Conservation (phyloP, 2,113 vertebrate genomes). For the Sinocyclocheilus grahami region DNA sequence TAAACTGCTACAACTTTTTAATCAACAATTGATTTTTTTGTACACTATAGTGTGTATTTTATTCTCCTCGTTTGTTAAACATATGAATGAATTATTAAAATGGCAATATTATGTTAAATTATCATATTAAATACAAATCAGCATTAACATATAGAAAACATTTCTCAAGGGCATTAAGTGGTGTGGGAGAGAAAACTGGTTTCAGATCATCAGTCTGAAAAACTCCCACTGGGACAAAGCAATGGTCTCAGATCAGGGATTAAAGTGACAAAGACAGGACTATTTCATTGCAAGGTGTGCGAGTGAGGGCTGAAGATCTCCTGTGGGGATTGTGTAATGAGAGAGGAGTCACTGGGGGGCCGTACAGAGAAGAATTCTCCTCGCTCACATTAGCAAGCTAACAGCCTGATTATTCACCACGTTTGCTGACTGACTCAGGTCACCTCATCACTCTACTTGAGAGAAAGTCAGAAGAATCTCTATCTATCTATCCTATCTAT, state of each 20-base stretch:
- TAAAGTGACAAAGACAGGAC: not conserved
- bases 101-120: not conserved
- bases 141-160: not conserved
- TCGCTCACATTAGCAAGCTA: slow-evolving; percentile 39
- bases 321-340: slow-evolving; percentile 44
- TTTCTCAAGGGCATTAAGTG: slow-evolving; percentile 16
- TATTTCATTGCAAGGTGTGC: slow-evolving; percentile 20
- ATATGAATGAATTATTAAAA: not conserved
- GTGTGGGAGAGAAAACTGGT: not conserved
- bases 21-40: not conserved
- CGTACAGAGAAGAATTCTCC: slow-evolving; percentile 18
- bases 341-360: slow-evolving; percentile 20
- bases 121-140: not conserved
- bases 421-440: not conserved
- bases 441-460: slow-evolving; percentile 11
- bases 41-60: not conserved
- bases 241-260: slow-evolving; percentile 41
- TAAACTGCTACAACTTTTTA: not conserved
- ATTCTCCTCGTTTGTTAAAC: not conserved
- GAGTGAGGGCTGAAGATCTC: slow-evolving; percentile 32
- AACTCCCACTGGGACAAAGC: not conserved
- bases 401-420: slow-evolving; percentile 5
- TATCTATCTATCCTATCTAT: too few relatives aligned
- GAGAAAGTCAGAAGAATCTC: not conserved
- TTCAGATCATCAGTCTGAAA: not conserved